These are phyloP conservation scores for Aphaenogaster ashmeadi DNA, from an alignment of 1,140 invertebrate species.

Conservation along the genomic window DNA sequence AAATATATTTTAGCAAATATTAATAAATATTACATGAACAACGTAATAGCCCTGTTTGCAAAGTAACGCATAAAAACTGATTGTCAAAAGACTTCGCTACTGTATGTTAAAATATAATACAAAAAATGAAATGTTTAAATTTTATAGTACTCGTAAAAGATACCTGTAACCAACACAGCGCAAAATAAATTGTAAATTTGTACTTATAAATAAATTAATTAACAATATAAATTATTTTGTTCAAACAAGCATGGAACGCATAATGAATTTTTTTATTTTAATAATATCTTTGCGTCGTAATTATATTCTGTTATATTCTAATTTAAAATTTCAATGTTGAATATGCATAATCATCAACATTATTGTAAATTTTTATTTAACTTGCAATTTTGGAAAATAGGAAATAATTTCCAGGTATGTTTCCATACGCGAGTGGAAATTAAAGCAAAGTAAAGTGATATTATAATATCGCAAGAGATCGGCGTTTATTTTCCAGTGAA, in stretches of 20 bases:
- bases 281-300: not conserved
- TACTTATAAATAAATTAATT: not conserved
- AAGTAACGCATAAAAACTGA: too few species aligned
- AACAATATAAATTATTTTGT: not conserved
- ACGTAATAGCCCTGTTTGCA: too few species aligned
- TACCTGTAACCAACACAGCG: not conserved
- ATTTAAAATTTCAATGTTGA: not conserved
- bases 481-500: not conserved
- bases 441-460: not conserved
- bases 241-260: not conserved
- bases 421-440: not conserved
- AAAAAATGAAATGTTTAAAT: conserved; percentile 12
- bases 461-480: not conserved
- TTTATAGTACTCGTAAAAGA: conserved; percentile 1
- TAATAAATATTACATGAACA: too few species aligned
- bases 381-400: not conserved
- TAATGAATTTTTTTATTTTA: conserved; percentile 21
- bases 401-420: not conserved
- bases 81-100: too few species aligned
- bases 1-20: too few species aligned
- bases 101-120: not conserved
- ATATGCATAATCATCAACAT: not conserved
- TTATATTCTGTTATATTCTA: not conserved
- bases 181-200: conserved; percentile 27
- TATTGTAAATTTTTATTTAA: not conserved